A percentile compares a stretch with the other conserved stretches of the same genome.
Evolutionary conservation across 2,888 invertebrate species (phyloP).

Genomic region (Nasonovia ribisnigri): DNA sequence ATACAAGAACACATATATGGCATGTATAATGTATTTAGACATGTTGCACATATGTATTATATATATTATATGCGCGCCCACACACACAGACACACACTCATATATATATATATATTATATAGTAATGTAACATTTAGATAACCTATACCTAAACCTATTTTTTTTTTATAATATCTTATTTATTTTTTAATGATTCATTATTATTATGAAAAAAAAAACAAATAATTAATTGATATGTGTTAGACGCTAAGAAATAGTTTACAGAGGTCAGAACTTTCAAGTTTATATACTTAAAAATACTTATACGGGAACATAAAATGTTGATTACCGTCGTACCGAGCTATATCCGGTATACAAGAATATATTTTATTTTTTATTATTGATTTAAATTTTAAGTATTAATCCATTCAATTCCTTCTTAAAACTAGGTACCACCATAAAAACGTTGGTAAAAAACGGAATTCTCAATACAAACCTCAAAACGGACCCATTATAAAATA

Average conservation of each 20-base stretch:
- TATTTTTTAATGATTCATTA: background rate
- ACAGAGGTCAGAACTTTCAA: background rate
- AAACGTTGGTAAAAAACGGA: background rate
- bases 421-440: background rate
- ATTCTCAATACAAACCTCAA: background rate
- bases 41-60: background rate
- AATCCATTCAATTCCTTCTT: background rate
- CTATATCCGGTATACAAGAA: background rate
- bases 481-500: background rate
- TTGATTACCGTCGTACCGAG: background rate
- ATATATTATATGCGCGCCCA: too few species aligned
- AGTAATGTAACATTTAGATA: background rate
- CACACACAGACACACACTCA: too few species aligned
- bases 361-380: background rate
- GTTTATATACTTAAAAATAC: background rate
- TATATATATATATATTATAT: background rate
- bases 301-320: background rate
- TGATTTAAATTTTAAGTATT: background rate
- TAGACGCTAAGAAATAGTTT: background rate
- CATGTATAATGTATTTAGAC: background rate
- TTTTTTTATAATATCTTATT: background rate
- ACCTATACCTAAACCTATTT: background rate
- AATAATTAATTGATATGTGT: background rate
- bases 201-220: background rate
- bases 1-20: background rate